phyloP scores from a whole-genome alignment of 2,888 invertebrate species.

The Hymenopus coronatus region DNA sequence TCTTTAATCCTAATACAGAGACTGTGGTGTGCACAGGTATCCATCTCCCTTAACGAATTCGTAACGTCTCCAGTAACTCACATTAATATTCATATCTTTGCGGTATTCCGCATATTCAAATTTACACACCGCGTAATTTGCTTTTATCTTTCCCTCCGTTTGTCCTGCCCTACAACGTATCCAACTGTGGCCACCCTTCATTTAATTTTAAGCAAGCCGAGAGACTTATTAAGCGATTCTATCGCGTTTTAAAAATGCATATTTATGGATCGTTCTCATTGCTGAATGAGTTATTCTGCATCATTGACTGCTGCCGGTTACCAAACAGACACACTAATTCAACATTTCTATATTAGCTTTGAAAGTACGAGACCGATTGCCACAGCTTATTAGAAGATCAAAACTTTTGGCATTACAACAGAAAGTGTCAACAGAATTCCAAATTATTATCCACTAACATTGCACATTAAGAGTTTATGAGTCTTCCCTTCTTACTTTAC shows the following conservation, averaged over 20 bases:
- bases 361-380: background rate
- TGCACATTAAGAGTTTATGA: too few relatives aligned
- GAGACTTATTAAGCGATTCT: background rate
- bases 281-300: background rate
- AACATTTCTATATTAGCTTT: background rate
- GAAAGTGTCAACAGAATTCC: too few relatives aligned
- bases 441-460: too few relatives aligned
- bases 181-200: background rate
- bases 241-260: background rate
- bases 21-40: background rate
- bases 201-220: background rate
- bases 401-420: too few relatives aligned
- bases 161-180: background rate
- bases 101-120: background rate
- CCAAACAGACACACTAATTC: background rate
- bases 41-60: background rate
- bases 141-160: background rate
- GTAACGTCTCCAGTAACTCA: background rate
- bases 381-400: too few relatives aligned
- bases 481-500: too few relatives aligned
- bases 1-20: too few relatives aligned
- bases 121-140: background rate
- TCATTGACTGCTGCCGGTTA: background rate
- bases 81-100: background rate
- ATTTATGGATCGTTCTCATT: background rate